Evolutionary conservation across 2,113 vertebrate species (phyloP), one percentile per base, ranked within the genome.

Genomic region (Elanoides forficatus): DNA sequence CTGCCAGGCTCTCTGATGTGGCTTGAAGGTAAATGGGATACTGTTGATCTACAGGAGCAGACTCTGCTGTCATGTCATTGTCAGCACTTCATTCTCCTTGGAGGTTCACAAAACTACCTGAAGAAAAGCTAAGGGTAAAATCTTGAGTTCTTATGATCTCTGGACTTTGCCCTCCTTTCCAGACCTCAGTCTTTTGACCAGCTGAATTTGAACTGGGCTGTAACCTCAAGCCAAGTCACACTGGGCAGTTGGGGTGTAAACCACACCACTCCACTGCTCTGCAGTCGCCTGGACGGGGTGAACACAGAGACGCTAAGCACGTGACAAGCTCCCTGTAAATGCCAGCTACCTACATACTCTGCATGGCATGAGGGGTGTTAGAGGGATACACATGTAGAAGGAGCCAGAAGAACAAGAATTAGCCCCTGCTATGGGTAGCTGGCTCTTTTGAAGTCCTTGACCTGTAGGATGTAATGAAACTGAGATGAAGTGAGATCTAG

Each of bases 281-380:
- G 43, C 18, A 55, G 6, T 6, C 5, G 0, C 66, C 58, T 3
- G 2, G 29, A 25, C 0, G 11, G 32, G 1, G 2, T 5, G 19
- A 21, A 63, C 65, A 60, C 2, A 30, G 40, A 55, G 36, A 34
- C 26, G 10, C 12, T 38, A 67, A 71, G 55, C 47, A 21, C 1
- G 2, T 29, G 21, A 25, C 52, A 81, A 78, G 14, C 23, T 94
- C 30, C 52, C 21, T 38, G 1, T 10, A 45, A 63, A 56, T 81
- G 25, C 23, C 55, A 90, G 38, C 34, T 72, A 30, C 20, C 53
- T 71, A 81, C 14, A 50, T 65, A 23, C 32, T 60, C 50, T 71
- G 60, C 30, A 26, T 34, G 36, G 16, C 25, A 53, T 21, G 27
- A 92, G 5, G 15, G 4, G 4, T 43, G 19, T 53, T 11, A 89